These are phyloP conservation scores for Cosmorhoe ocellata DNA, from an alignment of 2,888 invertebrate species.

Conservation along the genomic window DNA sequence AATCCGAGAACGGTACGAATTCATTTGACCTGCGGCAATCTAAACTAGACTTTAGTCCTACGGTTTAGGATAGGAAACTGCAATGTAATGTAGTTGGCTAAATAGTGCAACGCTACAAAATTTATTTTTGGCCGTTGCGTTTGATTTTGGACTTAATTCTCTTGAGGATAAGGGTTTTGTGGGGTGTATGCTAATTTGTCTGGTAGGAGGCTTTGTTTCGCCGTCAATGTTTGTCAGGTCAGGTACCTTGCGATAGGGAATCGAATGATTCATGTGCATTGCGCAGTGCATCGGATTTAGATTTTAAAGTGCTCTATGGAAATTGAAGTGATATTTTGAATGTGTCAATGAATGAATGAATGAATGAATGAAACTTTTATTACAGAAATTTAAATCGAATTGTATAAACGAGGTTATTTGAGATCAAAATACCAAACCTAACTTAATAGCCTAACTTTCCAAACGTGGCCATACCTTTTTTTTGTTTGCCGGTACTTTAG, in stretches of 20 bases:
- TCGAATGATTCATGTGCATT: conserved; percentile 7
- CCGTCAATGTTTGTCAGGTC: conserved; percentile 16
- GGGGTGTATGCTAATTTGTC: background rate
- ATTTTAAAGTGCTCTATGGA: background rate
- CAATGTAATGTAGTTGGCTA: background rate
- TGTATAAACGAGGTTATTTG: too few species aligned
- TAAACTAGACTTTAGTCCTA: conserved; percentile 4
- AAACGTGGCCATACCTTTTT: too few species aligned
- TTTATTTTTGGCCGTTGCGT: background rate
- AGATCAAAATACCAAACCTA: too few species aligned
- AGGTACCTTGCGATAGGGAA: conserved; percentile 8
- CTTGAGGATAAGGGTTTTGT: background rate
- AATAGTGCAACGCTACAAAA: conserved; percentile 7
- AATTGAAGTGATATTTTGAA: too few species aligned
- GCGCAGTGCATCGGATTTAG: conserved; percentile 14
- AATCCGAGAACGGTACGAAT: conserved; percentile 1
- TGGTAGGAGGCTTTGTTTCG: conserved; percentile 5
- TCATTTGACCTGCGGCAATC: conserved; percentile 5
- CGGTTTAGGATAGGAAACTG: background rate
- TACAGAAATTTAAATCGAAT: too few species aligned
- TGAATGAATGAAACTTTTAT: too few species aligned
- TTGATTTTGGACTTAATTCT: conserved; percentile 3
- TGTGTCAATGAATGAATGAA: too few species aligned
- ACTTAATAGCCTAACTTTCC: too few species aligned
- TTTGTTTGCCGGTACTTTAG: too few species aligned